These are phyloP conservation scores for Pampus argenteus DNA, from an alignment of 2,797 vertebrate species.

Conservation along the genomic window DNA sequence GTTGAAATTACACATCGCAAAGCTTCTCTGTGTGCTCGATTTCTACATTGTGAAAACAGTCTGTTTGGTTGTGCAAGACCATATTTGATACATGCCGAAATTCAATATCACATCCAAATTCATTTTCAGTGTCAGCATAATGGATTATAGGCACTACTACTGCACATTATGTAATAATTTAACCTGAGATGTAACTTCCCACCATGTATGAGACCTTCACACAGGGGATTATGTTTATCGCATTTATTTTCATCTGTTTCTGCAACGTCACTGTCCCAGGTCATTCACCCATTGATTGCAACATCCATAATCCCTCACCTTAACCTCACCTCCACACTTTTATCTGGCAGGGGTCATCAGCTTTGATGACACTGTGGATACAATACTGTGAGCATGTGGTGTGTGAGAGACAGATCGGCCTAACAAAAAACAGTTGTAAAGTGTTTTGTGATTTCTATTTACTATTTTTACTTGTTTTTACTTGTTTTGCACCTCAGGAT, in stretches of 20 bases:
- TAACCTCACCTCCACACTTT: constrained; percentile 34
- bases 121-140: background rate
- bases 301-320: constrained; percentile 53
- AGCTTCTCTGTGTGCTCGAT: too few relatives aligned
- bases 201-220: too few relatives aligned
- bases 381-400: constrained; percentile 16
- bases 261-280: constrained; percentile 13
- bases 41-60: too few relatives aligned
- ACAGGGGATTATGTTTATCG: constrained; percentile 27
- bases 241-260: constrained; percentile 27
- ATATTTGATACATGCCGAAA: too few relatives aligned
- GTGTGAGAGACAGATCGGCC: background rate
- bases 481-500: background rate
- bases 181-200: background rate
- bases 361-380: background rate
- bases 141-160: background rate
- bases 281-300: constrained; percentile 12
- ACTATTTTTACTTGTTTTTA: constrained; percentile 7
- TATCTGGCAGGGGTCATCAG: constrained; percentile 11
- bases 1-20: too few relatives aligned
- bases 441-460: too few relatives aligned
- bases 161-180: background rate
- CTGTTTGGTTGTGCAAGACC: background rate
- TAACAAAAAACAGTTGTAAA: too few relatives aligned
- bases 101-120: too few relatives aligned